phyloP scores from a whole-genome alignment of 2,888 invertebrate species.

The Phytoseiulus persimilis region DNA sequence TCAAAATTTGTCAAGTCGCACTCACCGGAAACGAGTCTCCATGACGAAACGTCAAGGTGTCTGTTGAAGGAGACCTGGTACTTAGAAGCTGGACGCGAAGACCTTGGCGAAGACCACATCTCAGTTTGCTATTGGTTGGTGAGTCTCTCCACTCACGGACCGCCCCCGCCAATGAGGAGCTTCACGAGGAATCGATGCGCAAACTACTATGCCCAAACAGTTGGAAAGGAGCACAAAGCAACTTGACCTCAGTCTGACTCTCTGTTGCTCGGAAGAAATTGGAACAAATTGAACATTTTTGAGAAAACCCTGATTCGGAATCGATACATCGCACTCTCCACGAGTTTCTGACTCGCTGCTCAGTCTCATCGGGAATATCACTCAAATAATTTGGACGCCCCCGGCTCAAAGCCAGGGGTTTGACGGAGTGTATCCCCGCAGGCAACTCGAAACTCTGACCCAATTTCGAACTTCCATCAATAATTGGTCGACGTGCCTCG shows the following conservation, averaged over 20 bases:
- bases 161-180: conserved; percentile 24
- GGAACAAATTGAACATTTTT: neutral
- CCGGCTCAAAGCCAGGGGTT: no score
- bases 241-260: neutral
- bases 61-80: neutral
- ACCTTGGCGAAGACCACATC: conserved; percentile 32
- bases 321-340: no score
- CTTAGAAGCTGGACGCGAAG: neutral
- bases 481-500: no score
- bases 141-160: conserved; percentile 34
- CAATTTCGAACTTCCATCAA: no score
- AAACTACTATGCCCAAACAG: neutral
- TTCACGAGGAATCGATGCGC: conserved; percentile 1
- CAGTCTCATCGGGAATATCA: no score
- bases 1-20: neutral
- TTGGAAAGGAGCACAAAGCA: neutral
- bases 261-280: neutral
- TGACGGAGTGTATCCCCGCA: no score
- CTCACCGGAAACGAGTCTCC: conserved; percentile 33
- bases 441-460: no score
- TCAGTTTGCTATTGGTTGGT: conserved; percentile 13
- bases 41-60: neutral
- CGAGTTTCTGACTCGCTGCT: no score
- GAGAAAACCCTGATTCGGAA: neutral
- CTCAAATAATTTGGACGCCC: no score